These are phyloP conservation scores for Pollicipes pollicipes DNA, from an alignment of 1,140 invertebrate genomes.

Conservation along the genomic window DNA sequence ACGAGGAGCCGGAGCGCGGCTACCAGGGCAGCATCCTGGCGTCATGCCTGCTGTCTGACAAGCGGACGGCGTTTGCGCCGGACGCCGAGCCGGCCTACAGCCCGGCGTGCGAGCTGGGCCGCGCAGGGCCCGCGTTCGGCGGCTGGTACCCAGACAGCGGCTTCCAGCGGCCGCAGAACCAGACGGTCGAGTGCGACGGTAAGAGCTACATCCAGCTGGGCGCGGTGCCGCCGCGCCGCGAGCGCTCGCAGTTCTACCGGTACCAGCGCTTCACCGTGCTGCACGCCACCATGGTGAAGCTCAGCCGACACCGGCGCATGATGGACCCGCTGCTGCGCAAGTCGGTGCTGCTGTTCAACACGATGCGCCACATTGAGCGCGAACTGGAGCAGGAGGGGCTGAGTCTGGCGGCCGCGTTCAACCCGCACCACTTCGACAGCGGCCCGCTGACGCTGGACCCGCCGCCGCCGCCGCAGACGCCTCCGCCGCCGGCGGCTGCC, in stretches of 20 bases:
- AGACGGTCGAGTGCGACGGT: slow-evolving; percentile 3
- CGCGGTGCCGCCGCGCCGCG: not conserved
- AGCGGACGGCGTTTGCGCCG: slow-evolving; percentile 57
- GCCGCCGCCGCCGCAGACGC: slow-evolving; percentile 30
- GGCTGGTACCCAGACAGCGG: not conserved
- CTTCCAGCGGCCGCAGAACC: slow-evolving; percentile 3
- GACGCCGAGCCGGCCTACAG: not conserved
- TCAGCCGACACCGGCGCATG: slow-evolving; percentile 67
- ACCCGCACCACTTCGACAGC: slow-evolving; percentile 15
- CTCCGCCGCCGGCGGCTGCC: slow-evolving; percentile 13
- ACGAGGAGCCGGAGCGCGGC: slow-evolving; percentile 87
- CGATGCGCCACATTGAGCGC: slow-evolving; percentile 67
- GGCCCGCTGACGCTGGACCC: slow-evolving; percentile 14
- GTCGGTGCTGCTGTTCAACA: slow-evolving; percentile 87
- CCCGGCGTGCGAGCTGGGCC: slow-evolving; percentile 1
- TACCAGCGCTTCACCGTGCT: slow-evolving; percentile 70
- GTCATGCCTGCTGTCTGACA: slow-evolving; percentile 31
- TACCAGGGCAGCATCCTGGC: not conserved
- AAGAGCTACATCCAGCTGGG: slow-evolving; percentile 4
- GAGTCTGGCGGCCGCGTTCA: slow-evolving; percentile 17
- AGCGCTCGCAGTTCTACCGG: slow-evolving; percentile 34
- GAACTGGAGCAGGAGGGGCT: slow-evolving; percentile 68
- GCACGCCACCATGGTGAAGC: slow-evolving; percentile 80
- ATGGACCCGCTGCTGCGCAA: slow-evolving; percentile 74
- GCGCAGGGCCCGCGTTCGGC: slow-evolving; percentile 4